Conservation (phyloP, 2,113 vertebrate species). For the Uria aalge region DNA sequence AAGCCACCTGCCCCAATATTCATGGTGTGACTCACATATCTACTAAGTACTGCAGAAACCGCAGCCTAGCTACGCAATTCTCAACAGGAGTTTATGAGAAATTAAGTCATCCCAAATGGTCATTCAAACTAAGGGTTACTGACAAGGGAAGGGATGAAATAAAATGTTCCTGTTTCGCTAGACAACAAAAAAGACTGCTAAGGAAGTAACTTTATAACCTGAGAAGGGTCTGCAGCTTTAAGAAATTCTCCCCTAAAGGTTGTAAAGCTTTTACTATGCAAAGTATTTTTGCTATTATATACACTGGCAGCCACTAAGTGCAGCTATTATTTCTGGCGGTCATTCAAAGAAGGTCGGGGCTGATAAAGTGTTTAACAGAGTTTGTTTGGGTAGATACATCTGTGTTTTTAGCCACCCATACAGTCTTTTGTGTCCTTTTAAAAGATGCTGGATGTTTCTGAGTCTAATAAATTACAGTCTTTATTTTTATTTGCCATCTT, state of each 20-base stretch:
- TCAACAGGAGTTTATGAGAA: background rate
- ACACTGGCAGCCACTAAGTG: conserved; percentile 55
- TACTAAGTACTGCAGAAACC: background rate
- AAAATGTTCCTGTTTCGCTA: conserved; percentile 20
- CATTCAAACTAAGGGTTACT: background rate
- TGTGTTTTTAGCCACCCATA: conserved; percentile 54
- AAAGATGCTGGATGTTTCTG: background rate
- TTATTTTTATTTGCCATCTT: conserved; percentile 13
- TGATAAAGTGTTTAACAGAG: conserved; percentile 61
- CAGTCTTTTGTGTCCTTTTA: conserved; percentile 21
- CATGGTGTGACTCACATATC: background rate
- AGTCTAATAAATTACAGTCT: background rate
- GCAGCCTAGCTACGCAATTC: background rate
- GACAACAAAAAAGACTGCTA: conserved; percentile 5
- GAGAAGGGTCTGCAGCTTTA: conserved; percentile 55
- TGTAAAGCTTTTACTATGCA: conserved; percentile 65
- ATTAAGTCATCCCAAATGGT: conserved; percentile 8
- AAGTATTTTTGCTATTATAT: conserved; percentile 68
- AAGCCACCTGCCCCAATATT: background rate
- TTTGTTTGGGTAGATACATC: conserved; percentile 62
- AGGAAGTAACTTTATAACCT: conserved; percentile 46
- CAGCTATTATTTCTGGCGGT: conserved; percentile 57
- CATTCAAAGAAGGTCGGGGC: conserved; percentile 39
- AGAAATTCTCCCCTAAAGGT: conserved; percentile 51
- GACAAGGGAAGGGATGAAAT: conserved; percentile 6